These are phyloP conservation scores for Kryptolebias marmoratus DNA, from an alignment of 2,113 vertebrate species.

Conservation along the genomic window DNA sequence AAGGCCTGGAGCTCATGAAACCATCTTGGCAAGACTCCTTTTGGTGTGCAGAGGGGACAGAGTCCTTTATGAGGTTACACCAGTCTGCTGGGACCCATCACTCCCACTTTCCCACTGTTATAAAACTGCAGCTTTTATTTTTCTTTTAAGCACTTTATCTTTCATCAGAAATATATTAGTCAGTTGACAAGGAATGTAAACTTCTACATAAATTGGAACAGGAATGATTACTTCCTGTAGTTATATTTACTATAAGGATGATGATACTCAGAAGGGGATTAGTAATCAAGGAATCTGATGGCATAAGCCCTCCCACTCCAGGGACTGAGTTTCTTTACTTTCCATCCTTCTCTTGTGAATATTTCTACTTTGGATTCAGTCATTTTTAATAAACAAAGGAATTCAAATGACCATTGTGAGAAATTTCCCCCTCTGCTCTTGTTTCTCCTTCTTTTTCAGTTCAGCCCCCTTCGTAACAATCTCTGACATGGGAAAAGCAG, in stretches of 20 bases:
- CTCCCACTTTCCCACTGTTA: constrained; percentile 86
- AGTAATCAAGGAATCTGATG: constrained; percentile 73
- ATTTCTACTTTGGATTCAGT: constrained; percentile 72
- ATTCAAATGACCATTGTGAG: constrained; percentile 73
- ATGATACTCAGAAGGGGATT: constrained; percentile 73
- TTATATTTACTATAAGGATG: constrained; percentile 80
- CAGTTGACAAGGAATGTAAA: constrained; percentile 81
- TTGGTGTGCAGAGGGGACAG: constrained; percentile 45
- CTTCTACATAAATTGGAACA: constrained; percentile 83
- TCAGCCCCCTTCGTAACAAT: background rate
- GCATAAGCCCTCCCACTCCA: constrained; percentile 7
- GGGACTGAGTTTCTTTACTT: constrained; percentile 17
- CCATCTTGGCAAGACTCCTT: constrained; percentile 78
- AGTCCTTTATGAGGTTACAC: constrained; percentile 85
- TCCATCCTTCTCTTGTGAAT: constrained; percentile 56
- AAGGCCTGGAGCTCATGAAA: constrained; percentile 71
- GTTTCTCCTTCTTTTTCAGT: constrained; percentile 6
- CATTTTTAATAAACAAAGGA: constrained; percentile 79
- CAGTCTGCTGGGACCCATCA: constrained; percentile 84
- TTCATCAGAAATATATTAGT: constrained; percentile 88
- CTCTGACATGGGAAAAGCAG: constrained; percentile 48
- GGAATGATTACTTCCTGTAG: constrained; percentile 87
- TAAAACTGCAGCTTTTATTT: constrained; percentile 79
- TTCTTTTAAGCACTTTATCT: constrained; percentile 82
- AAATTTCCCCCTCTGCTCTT: constrained; percentile 23